phyloP scores from a whole-genome alignment of 2,888 invertebrate species.

The Caenorhabditis sp. region DNA sequence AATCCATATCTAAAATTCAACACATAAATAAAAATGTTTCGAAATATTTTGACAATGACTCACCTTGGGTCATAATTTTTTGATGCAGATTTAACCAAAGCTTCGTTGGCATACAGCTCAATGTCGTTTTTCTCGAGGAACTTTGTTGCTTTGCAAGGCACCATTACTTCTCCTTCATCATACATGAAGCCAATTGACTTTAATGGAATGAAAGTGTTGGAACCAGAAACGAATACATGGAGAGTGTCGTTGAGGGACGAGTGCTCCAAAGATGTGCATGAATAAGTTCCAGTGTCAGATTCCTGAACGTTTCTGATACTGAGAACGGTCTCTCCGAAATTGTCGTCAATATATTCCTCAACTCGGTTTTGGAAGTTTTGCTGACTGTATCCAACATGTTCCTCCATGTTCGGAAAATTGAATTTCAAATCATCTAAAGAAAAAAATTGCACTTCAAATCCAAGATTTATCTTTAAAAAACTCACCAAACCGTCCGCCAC shows the following conservation, averaged over 20 bases:
- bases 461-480: too few relatives aligned
- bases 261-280: slow-evolving; percentile 51
- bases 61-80: slow-evolving; percentile 64
- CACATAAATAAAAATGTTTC: neutral
- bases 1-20: slow-evolving; percentile 51
- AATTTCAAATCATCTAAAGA: slow-evolving; percentile 50
- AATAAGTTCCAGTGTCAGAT: slow-evolving; percentile 66
- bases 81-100: slow-evolving; percentile 54
- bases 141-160: slow-evolving; percentile 63
- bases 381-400: slow-evolving; percentile 27
- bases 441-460: too few relatives aligned
- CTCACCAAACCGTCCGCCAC: slow-evolving; percentile 53
- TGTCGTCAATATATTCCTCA: slow-evolving; percentile 18
- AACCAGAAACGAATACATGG: slow-evolving; percentile 64
- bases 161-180: slow-evolving; percentile 38
- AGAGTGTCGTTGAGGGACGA: slow-evolving; percentile 54
- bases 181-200: slow-evolving; percentile 27
- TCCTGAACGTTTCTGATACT: slow-evolving; percentile 38
- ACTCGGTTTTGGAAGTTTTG: slow-evolving; percentile 20
- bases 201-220: slow-evolving; percentile 44
- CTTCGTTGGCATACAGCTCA: slow-evolving; percentile 56
- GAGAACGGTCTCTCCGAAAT: slow-evolving; percentile 28
- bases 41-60: neutral
- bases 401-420: slow-evolving; percentile 29
- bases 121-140: slow-evolving; percentile 49